A percentile compares a stretch with the other conserved stretches of the same genome.
Conservation (phyloP, 2,113 vertebrate genomes). For the Ciconia boyciana region DNA sequence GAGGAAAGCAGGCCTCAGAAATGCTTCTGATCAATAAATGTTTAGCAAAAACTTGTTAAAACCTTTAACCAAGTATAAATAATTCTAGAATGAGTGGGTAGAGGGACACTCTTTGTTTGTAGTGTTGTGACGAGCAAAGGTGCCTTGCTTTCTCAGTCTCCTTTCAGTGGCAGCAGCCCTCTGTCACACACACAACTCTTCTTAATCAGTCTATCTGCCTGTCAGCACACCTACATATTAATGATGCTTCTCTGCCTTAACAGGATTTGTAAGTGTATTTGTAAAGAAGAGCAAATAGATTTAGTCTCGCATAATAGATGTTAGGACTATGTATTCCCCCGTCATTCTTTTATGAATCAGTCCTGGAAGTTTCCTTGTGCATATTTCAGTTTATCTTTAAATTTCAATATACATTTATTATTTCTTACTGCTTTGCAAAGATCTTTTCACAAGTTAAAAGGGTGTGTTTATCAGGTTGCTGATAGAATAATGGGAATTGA, state of each 20-base stretch:
- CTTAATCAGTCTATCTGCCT: not conserved
- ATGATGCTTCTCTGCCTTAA: not conserved
- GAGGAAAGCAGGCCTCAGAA: not conserved
- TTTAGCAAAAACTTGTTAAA: not conserved
- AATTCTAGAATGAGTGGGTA: not conserved
- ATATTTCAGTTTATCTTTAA: not conserved
- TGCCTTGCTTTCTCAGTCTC: not conserved
- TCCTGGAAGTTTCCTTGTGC: not conserved
- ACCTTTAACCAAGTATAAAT: not conserved
- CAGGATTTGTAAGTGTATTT: not conserved
- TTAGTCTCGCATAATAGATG: not conserved
- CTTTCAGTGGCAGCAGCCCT: not conserved
- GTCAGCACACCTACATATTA: not conserved
- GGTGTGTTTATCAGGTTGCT: not conserved
- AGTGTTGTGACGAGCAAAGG: not conserved
- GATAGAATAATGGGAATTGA: not conserved
- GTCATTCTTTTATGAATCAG: not conserved
- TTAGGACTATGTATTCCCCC: not conserved
- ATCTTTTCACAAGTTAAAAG: not conserved
- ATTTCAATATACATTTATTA: not conserved
- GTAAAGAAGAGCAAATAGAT: not conserved
- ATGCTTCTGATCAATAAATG: not conserved
- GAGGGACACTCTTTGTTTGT: not conserved
- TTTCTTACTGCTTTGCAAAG: not conserved
- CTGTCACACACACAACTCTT: not conserved